Evolutionary conservation across 35 echinoderm and acorn worm species (phyloP), one percentile per base, ranked within the genome.

Genomic region (Amphiura filiformis): DNA sequence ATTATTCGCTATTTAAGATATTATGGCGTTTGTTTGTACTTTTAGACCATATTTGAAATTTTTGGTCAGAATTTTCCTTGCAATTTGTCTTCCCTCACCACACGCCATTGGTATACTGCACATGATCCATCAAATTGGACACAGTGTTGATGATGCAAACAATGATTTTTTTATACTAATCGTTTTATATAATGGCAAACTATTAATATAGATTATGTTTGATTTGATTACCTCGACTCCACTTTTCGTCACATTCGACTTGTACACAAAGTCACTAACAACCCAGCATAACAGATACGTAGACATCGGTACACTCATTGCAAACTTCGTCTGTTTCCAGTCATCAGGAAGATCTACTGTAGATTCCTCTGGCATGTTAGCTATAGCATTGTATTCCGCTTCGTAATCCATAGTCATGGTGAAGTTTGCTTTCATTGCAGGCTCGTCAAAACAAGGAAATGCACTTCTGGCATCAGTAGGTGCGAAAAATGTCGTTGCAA

Each of bases 381-480:
- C 86, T 28, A 98, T 82, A 65, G 96, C 93, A 44, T 85, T 56
- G 80, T 92, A 94, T 32, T 84, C 28, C 13, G 76, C 70, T 41
- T 88, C 64, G 56, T 98, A 82, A 23, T 89, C 86, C 37, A 98
- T 33, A 34, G 88, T 98, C 23, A 94, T 23, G 1, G 77, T 98
- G 57, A 94, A 94, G 65, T 81, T 91, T 20, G 93, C 92, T 85
- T 98, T 98, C 89, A 90, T 89, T 61, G 89, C 92, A n/a, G 96
- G 96, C 56, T 98, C 96, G 33, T 98, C 93, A 84, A 98, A 98
- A 41, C 96, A 98, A 5, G 96, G 96, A 44, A 98, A 98, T 22
- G 96, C 96, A 76, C 90, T 94, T 9, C 96, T 84, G n/a, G 96
- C 93, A 36, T 92, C 84, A 23, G 96, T 94, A 0, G 92, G 96